Evolutionary conservation across 2,888 invertebrate genomes (phyloP).

Genomic region (Patella pellucida): DNA sequence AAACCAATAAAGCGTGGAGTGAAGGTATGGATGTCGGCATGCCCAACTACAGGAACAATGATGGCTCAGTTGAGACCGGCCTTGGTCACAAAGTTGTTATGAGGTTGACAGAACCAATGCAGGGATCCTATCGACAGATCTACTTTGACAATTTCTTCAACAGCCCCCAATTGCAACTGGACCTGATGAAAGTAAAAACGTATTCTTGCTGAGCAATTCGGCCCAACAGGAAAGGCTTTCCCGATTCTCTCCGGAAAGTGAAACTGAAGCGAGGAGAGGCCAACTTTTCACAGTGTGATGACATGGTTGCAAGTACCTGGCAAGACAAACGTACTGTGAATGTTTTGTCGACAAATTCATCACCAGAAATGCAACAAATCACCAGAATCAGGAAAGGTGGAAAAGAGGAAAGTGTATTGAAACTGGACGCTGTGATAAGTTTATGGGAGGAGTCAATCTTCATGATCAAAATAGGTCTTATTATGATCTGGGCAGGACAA

Average conservation of each 20-base stretch:
- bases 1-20: conserved; percentile 28
- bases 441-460: conserved; percentile 29
- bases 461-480: conserved; percentile 25
- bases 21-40: conserved; percentile 27
- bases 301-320: background rate
- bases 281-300: background rate
- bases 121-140: background rate
- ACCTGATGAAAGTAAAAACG: background rate
- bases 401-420: background rate
- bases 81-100: background rate
- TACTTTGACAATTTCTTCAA: background rate
- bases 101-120: background rate
- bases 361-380: background rate
- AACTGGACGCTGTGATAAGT: background rate
- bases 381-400: background rate
- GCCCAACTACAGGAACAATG: conserved; percentile 21
- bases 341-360: background rate
- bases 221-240: background rate
- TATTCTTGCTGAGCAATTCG: background rate
- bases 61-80: background rate
- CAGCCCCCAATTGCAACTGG: background rate
- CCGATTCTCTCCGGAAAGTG: background rate
- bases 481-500: conserved; percentile 25
- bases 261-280: conserved; percentile 3
- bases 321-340: background rate